Percentiles rank a stretch among this genome's conserved stretches.
Evolutionary conservation across 2,797 vertebrate genomes (phyloP).

Genomic region (Carcharodon carcharias): DNA sequence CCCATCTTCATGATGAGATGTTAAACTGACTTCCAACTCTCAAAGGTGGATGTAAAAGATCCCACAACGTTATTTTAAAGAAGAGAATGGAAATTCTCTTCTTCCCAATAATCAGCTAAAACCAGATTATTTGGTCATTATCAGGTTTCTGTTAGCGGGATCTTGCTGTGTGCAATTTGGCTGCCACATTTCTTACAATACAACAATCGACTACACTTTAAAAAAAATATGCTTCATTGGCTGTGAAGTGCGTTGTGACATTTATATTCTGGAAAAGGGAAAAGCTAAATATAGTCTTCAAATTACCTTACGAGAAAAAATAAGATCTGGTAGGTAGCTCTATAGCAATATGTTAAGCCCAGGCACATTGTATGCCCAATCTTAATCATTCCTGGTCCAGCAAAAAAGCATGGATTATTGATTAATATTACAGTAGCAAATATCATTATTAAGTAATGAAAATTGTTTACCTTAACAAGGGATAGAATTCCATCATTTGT

Average conservation of each 20-base stretch:
- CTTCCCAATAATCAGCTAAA: neutral
- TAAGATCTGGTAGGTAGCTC: neutral
- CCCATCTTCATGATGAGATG: neutral
- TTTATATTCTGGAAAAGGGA: neutral
- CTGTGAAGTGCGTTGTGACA: neutral
- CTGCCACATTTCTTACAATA: neutral
- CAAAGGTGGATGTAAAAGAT: neutral
- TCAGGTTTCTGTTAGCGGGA: neutral
- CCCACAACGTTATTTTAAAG: neutral
- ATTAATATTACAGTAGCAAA: neutral
- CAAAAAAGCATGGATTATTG: neutral
- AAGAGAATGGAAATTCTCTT: neutral
- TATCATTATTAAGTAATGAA: neutral
- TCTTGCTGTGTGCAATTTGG: neutral
- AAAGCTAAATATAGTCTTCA: neutral
- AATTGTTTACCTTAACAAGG: conserved; percentile 63
- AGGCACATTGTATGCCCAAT: neutral
- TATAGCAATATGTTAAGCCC: neutral
- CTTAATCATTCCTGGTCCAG: neutral
- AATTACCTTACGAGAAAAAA: neutral
- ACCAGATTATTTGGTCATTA: neutral
- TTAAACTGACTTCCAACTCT: neutral
- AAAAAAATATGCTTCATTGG: neutral
- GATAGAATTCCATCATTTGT: conserved; percentile 71
- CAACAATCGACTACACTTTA: neutral